A percentile compares a stretch with the other conserved stretches of the same genome.
phyloP scores from a whole-genome alignment of 2,113 vertebrate genomes.

The Muntiacus reevesi region DNA sequence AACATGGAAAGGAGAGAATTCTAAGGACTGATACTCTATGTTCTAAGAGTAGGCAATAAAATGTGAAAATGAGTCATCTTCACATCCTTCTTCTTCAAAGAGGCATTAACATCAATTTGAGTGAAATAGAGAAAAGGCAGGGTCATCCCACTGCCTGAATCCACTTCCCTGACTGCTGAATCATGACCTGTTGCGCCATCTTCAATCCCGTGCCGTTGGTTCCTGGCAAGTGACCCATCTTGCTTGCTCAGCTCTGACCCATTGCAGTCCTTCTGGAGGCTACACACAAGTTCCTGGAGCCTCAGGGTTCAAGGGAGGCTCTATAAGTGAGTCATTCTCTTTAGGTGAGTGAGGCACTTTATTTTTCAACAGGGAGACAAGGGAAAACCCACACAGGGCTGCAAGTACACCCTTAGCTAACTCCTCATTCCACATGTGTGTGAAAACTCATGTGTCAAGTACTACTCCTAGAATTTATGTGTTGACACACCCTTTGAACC shows the following conservation, averaged over 20 bases:
- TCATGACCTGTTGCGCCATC: neutral
- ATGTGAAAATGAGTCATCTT: neutral
- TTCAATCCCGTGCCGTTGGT: neutral
- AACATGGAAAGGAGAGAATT: neutral
- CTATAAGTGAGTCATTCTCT: conserved; percentile 35
- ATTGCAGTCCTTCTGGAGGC: neutral
- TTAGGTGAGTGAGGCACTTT: neutral
- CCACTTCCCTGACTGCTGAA: conserved; percentile 19
- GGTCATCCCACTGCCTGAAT: neutral
- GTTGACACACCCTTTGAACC: neutral
- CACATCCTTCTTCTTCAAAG: neutral
- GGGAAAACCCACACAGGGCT: neutral
- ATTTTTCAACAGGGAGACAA: conserved; percentile 6
- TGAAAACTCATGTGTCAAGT: conserved; percentile 8
- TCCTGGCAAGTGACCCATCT: neutral
- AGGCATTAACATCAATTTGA: neutral
- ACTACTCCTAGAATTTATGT: neutral
- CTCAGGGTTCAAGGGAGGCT: neutral
- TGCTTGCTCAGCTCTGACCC: neutral
- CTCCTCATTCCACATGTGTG: neutral
- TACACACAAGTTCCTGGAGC: neutral
- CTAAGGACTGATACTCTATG: neutral
- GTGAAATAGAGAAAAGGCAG: neutral
- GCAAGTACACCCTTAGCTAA: neutral
- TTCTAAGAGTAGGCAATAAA: neutral